Percentiles rank a stretch among this genome's conserved stretches.
phyloP scores from a whole-genome alignment of 1,140 invertebrate genomes.

The Psilanteris sp. region DNA sequence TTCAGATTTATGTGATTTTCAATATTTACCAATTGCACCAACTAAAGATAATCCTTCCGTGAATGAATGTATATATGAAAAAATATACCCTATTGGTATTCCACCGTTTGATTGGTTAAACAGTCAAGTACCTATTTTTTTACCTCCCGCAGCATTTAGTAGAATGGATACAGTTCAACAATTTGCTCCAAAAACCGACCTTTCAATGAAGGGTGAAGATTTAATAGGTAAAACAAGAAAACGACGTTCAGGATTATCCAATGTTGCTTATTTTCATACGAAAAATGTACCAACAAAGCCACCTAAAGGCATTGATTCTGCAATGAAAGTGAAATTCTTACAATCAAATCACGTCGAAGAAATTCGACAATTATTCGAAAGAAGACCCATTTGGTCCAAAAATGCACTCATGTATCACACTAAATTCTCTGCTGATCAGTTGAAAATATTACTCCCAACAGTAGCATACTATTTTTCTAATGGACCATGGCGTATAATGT shows the following conservation, averaged over 20 bases:
- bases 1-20: slow-evolving; percentile 92
- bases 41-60: slow-evolving; percentile 69
- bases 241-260: slow-evolving; percentile 81
- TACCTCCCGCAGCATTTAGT: slow-evolving; percentile 88
- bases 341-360: slow-evolving; percentile 76
- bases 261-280: slow-evolving; percentile 81
- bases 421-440: slow-evolving; percentile 82
- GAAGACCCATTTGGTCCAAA: slow-evolving; percentile 92
- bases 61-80: slow-evolving; percentile 83
- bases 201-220: slow-evolving; percentile 70
- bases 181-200: slow-evolving; percentile 75
- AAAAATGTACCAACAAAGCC: slow-evolving; percentile 80
- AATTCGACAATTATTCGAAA: slow-evolving; percentile 85
- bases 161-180: slow-evolving; percentile 85
- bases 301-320: slow-evolving; percentile 78
- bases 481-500: slow-evolving; percentile 93
- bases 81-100: slow-evolving; percentile 83
- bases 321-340: slow-evolving; percentile 79
- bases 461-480: slow-evolving; percentile 91
- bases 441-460: slow-evolving; percentile 90
- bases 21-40: slow-evolving; percentile 88
- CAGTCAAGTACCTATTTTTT: slow-evolving; percentile 83
- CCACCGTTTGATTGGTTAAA: slow-evolving; percentile 83
- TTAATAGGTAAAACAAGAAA: slow-evolving; percentile 81
- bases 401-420: slow-evolving; percentile 85